A percentile compares a stretch with the other conserved stretches of the same genome.
Evolutionary conservation across 2,113 vertebrate genomes (phyloP).

Genomic region (Seriola aureovittata): DNA sequence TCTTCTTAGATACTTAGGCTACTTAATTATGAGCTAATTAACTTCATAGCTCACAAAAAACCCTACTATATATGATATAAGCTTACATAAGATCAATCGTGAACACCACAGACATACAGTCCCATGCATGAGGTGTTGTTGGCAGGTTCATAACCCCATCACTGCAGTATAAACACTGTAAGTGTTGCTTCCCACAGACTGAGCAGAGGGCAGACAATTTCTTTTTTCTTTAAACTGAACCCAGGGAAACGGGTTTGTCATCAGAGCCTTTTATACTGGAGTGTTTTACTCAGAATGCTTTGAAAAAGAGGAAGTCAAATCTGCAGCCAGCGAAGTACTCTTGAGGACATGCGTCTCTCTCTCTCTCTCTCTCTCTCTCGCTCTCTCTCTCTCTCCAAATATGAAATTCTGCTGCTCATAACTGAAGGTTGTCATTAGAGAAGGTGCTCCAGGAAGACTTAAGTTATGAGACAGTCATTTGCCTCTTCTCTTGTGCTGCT

Average conservation of each 20-base stretch:
- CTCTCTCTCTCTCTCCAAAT: neutral
- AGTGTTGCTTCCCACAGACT: neutral
- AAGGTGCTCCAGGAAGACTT: constrained; percentile 36
- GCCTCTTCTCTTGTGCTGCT: constrained; percentile 36
- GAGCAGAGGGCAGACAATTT: neutral
- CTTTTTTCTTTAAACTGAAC: neutral
- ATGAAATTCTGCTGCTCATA: constrained; percentile 1
- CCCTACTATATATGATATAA: neutral
- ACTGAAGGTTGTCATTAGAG: constrained; percentile 13
- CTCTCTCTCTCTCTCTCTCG: too few species aligned
- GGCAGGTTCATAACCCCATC: neutral
- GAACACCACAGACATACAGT: neutral
- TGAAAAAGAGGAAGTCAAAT: constrained; percentile 34
- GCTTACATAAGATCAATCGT: neutral
- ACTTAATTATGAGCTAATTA: neutral
- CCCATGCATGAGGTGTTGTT: neutral
- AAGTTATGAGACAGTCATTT: constrained; percentile 35
- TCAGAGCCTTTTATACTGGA: neutral
- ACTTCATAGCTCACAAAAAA: neutral
- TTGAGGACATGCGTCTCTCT: constrained; percentile 16
- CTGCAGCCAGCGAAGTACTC: neutral
- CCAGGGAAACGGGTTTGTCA: constrained; percentile 3
- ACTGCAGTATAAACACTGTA: constrained; percentile 4
- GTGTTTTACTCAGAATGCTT: neutral
- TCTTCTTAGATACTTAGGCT: neutral